phyloP scores from a whole-genome alignment of 1,140 invertebrate genomes.

The Drosophila paulistorum region DNA sequence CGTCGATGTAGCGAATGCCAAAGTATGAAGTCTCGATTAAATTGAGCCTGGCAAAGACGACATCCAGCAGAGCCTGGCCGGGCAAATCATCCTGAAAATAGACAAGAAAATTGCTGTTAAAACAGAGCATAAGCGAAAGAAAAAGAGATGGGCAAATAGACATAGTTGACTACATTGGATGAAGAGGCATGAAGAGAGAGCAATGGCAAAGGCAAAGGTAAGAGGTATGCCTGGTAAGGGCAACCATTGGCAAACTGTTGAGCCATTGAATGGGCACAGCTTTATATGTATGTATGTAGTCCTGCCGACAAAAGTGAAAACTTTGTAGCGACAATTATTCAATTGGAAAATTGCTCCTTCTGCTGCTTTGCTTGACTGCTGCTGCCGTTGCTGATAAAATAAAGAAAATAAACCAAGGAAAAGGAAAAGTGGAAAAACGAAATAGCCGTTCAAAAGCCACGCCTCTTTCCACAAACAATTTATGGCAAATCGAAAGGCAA shows the following conservation, averaged over 20 bases:
- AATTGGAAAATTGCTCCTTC: constrained; percentile 78
- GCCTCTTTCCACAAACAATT: constrained; percentile 38
- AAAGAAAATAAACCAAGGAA: constrained; percentile 26
- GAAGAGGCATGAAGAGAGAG: background rate
- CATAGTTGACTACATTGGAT: constrained; percentile 8
- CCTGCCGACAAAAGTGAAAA: constrained; percentile 72
- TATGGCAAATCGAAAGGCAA: constrained; percentile 58
- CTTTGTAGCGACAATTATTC: constrained; percentile 79
- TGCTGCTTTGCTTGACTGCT: constrained; percentile 2
- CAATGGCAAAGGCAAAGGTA: constrained; percentile 24
- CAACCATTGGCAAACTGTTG: constrained; percentile 75
- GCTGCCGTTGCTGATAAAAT: constrained; percentile 33
- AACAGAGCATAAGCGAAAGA: constrained; percentile 60
- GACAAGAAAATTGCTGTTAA: constrained; percentile 83
- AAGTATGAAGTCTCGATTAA: constrained; percentile 96
- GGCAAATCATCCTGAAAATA: constrained; percentile 90
- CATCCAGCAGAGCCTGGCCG: constrained; percentile 93
- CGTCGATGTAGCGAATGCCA: constrained; percentile 94
- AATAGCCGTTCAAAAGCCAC: constrained; percentile 36
- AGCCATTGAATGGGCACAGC: constrained; percentile 71
- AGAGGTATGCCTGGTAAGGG: constrained; percentile 24
- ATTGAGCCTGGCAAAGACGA: constrained; percentile 94
- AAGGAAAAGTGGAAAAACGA: constrained; percentile 23
- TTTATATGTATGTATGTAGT: background rate
- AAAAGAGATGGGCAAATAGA: constrained; percentile 38